Evolutionary conservation across 1,140 invertebrate species (phyloP), one percentile per base, ranked within the genome.

Genomic region (Heliothis subflexa): DNA sequence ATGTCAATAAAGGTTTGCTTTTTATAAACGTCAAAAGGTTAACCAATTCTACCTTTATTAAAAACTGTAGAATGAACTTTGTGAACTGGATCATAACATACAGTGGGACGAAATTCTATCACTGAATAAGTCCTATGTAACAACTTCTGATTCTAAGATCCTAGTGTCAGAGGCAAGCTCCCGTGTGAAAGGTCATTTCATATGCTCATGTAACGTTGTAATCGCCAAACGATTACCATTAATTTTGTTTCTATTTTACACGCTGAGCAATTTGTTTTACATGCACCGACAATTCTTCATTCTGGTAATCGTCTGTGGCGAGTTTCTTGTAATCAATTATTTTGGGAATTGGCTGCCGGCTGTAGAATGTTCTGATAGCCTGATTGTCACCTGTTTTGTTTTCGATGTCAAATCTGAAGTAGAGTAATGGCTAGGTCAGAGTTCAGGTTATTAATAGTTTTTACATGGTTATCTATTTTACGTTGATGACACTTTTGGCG

Each of bases 81-180:
- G 0, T 7, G 3, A 40, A 40, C 33, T 40, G 33, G 33, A 40
- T 40, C 33, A 40, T 40, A 40, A 7, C 5, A 40, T 21, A 21
- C 2, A n/a, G 55, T 25, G 3, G 14, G 21, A 28, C 12, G 55
- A 13, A 55, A 55, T 21, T 14, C 12, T 40, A 40, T 40, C 33
- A 40, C 33, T 9, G 33, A 40, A 9, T 9, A 40, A 40, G 33
- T 40, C 33, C 33, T 40, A 40, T 40, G 7, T 9, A 9, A 40
- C 9, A 9, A 40, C 33, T 9, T 40, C 33, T 40, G 33, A 40
- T 40, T 40, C 9, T 40, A 9, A 66, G 16, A 66, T 47, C 25
- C 16, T 18, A 5, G 28, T 81, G 80, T 82, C 85, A 86, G 33
- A 89, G 86, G 85, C 80, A 82, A 76, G 83, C 83, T 84, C 79